Conservation (phyloP, 2,113 vertebrate species). For the Plotosus lineatus region DNA sequence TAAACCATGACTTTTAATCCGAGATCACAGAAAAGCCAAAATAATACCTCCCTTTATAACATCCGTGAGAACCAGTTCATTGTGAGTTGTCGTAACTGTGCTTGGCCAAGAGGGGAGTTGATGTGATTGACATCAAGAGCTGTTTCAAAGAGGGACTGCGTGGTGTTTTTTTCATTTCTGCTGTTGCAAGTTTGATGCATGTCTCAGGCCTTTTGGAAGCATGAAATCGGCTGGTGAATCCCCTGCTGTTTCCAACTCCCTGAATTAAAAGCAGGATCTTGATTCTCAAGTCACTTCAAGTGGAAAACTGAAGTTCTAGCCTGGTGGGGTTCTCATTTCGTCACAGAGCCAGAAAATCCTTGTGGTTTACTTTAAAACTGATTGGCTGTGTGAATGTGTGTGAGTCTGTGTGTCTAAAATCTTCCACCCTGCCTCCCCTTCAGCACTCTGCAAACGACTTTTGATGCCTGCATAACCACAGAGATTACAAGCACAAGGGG, state of each 20-base stretch:
- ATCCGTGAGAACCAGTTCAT: slow-evolving; percentile 42
- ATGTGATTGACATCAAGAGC: slow-evolving; percentile 50
- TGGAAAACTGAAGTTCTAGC: slow-evolving; percentile 11
- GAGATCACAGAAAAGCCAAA: slow-evolving; percentile 36
- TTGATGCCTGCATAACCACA: slow-evolving; percentile 81
- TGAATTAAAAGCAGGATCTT: slow-evolving; percentile 39
- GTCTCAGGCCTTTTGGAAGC: slow-evolving; percentile 28
- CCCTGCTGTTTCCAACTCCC: slow-evolving; percentile 32
- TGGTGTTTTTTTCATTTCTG: slow-evolving; percentile 30
- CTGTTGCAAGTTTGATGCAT: slow-evolving; percentile 42
- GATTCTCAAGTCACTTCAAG: slow-evolving; percentile 39
- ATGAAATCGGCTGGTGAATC: slow-evolving; percentile 45
- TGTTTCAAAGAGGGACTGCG: background rate
- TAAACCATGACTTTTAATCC: slow-evolving; percentile 50
- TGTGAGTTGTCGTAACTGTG: background rate
- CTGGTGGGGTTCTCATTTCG: slow-evolving; percentile 32
- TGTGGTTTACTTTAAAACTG: slow-evolving; percentile 21
- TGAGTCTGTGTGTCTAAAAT: background rate
- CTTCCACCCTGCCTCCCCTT: slow-evolving; percentile 11
- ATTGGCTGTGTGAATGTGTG: background rate
- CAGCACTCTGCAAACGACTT: slow-evolving; percentile 85
- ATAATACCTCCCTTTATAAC: slow-evolving; percentile 31
- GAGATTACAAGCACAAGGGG: slow-evolving; percentile 82
- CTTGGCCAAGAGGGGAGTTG: background rate
- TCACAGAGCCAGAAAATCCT: slow-evolving; percentile 25